Evolutionary conservation across 2,113 vertebrate genomes (phyloP).

Genomic region (Chrysochloris asiatica): DNA sequence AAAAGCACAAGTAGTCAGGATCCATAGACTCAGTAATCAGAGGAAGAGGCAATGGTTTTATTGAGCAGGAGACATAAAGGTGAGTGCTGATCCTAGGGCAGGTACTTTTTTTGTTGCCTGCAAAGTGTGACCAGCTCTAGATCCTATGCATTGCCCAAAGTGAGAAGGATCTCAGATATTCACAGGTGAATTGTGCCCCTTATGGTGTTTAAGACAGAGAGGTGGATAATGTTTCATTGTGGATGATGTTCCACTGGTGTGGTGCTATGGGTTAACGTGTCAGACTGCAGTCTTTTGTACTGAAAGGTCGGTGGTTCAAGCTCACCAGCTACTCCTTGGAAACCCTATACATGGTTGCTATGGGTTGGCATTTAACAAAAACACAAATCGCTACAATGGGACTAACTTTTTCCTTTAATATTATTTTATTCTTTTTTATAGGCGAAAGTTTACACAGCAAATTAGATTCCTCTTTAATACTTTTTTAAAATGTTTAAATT

Average conservation of each 20-base stretch:
- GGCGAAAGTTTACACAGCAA: not conserved
- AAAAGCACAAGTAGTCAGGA: constrained; percentile 45
- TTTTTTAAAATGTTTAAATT: too few relatives aligned
- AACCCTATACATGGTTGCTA: too few relatives aligned
- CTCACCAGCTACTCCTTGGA: too few relatives aligned
- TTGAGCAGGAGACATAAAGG: constrained; percentile 49
- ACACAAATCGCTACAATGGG: not conserved
- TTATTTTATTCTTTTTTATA: not conserved
- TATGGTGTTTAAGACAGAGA: not conserved
- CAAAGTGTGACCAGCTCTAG: constrained; percentile 47
- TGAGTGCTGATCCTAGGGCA: constrained; percentile 12
- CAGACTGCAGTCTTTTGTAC: too few relatives aligned
- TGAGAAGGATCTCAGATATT: constrained; percentile 42
- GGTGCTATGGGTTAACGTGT: too few relatives aligned
- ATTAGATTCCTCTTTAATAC: not conserved
- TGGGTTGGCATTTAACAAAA: too few relatives aligned
- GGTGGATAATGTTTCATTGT: not conserved
- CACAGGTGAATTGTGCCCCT: not conserved
- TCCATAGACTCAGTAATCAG: constrained; percentile 34
- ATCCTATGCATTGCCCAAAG: constrained; percentile 51
- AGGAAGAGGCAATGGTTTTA: constrained; percentile 43
- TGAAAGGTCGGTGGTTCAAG: too few relatives aligned
- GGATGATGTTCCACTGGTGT: too few relatives aligned
- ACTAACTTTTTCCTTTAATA: not conserved
- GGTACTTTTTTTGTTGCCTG: constrained; percentile 22